These are phyloP conservation scores for Lepidurus apus DNA, from an alignment of 1,140 invertebrate species.

Conservation along the genomic window DNA sequence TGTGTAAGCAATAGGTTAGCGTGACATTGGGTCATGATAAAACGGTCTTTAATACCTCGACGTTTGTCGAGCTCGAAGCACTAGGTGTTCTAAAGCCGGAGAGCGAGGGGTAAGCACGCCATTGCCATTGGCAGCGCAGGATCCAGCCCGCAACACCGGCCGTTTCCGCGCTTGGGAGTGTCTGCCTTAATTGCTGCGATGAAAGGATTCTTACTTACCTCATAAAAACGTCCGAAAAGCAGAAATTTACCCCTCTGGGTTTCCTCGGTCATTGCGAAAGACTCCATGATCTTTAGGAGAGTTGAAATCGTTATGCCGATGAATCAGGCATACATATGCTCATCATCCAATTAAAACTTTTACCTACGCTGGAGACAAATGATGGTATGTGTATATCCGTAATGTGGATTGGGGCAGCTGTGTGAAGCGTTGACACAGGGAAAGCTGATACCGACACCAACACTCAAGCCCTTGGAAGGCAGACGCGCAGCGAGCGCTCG, in stretches of 20 bases:
- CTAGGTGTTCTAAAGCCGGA: no score
- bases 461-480: not conserved
- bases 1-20: slow-evolving; percentile 14
- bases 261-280: no score
- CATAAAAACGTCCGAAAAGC: not conserved
- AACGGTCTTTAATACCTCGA: not conserved
- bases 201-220: not conserved
- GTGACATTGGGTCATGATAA: slow-evolving; percentile 1
- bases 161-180: not conserved
- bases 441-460: not conserved
- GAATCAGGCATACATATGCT: no score
- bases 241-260: not conserved
- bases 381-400: not conserved
- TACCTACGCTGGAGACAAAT: not conserved
- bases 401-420: not conserved
- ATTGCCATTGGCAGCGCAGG: no score
- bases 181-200: not conserved
- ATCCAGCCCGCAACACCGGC: no score
- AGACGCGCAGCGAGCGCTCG: not conserved
- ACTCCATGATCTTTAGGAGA: no score
- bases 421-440: not conserved
- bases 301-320: no score
- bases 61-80: not conserved
- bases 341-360: no score
- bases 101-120: no score